phyloP scores from a whole-genome alignment of 2,888 invertebrate genomes.

The Nasonovia ribisnigri region DNA sequence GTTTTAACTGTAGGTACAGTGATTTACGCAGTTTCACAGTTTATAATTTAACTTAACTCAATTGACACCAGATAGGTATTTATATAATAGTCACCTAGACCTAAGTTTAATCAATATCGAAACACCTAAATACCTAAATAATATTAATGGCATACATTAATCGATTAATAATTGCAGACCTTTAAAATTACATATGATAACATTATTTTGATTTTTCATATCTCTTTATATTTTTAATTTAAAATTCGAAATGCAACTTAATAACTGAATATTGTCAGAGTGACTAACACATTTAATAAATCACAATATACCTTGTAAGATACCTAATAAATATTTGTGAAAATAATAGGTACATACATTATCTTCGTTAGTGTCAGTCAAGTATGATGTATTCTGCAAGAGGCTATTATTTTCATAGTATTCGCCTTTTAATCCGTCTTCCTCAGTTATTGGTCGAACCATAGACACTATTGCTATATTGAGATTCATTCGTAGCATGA shows the following conservation, averaged over 20 bases:
- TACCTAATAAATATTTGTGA: not conserved
- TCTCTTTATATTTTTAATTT: not conserved
- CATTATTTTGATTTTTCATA: not conserved
- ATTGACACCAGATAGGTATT: not conserved
- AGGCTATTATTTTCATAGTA: not conserved
- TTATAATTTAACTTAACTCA: not conserved
- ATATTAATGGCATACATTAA: not conserved
- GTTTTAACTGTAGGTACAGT: too few relatives aligned
- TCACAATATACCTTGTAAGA: not conserved
- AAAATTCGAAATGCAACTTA: not conserved
- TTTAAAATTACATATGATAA: not conserved
- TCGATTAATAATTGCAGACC: not conserved
- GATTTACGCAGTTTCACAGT: not conserved
- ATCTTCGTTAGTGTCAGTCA: not conserved
- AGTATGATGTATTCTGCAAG: not conserved
- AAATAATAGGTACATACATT: constrained; percentile 16
- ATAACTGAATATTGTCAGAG: not conserved
- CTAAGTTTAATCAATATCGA: not conserved
- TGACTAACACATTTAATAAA: not conserved
- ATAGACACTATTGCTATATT: constrained; percentile 80
- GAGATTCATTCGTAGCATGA: constrained; percentile 78
- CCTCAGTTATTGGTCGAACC: constrained; percentile 70
- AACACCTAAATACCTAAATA: not conserved
- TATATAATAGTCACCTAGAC: not conserved
- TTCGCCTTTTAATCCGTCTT: not conserved